Evolutionary conservation across 2,113 vertebrate genomes (phyloP).

Genomic region (Lates calcarifer): DNA sequence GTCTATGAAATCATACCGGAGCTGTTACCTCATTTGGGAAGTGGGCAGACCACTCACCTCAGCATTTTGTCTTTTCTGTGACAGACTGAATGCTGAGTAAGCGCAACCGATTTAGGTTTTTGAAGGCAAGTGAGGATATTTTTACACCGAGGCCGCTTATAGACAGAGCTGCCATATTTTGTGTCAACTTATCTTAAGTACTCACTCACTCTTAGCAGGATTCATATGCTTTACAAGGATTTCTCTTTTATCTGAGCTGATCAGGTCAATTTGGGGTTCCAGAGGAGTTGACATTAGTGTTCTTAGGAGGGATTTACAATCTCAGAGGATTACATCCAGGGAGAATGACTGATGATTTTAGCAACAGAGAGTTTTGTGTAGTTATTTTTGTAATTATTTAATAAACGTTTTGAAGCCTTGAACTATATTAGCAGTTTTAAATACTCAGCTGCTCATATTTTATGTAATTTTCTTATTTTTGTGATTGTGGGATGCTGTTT

Average conservation of each 20-base stretch:
- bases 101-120: background rate
- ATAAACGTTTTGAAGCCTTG: background rate
- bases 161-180: background rate
- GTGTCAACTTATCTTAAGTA: background rate
- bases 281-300: background rate
- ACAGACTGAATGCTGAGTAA: background rate
- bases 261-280: background rate
- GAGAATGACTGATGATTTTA: background rate
- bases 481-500: no score
- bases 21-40: background rate
- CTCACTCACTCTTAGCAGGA: background rate
- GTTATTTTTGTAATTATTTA: no score
- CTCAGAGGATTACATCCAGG: background rate
- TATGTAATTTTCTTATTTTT: no score
- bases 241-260: background rate
- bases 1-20: slow-evolving; percentile 48
- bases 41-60: background rate
- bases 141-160: background rate
- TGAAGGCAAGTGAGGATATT: background rate
- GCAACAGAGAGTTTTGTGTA: no score
- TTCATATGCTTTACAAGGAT: background rate
- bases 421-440: background rate
- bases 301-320: background rate
- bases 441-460: background rate
- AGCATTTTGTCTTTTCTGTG: background rate